phyloP scores from a whole-genome alignment of 1,140 invertebrate species.

The Polypedilum pembai region DNA sequence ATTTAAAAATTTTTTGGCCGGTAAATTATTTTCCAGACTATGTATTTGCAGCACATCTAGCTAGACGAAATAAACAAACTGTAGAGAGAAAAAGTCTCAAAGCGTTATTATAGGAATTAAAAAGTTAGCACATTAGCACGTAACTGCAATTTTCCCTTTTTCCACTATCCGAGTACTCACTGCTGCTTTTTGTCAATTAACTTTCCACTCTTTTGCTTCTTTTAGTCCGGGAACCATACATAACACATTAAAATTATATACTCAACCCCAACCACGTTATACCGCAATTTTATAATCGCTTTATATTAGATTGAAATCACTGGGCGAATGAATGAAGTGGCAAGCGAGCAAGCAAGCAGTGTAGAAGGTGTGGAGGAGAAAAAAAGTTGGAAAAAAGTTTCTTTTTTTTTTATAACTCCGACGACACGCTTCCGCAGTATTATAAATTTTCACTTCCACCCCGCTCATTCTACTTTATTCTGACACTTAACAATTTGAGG shows the following conservation, averaged over 20 bases:
- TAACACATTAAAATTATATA: not conserved
- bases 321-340: not conserved
- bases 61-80: too few relatives aligned
- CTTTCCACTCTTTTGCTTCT: not conserved
- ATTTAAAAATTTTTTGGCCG: too few relatives aligned
- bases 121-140: conserved; percentile 27
- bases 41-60: too few relatives aligned
- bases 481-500: not conserved
- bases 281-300: conserved; percentile 26
- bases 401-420: conserved; percentile 13
- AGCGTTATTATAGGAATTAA: conserved; percentile 21
- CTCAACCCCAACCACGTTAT: not conserved
- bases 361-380: not conserved
- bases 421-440: conserved; percentile 25
- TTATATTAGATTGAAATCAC: conserved; percentile 26
- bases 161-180: too few relatives aligned
- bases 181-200: conserved; percentile 9
- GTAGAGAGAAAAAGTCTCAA: not conserved
- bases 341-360: too few relatives aligned
- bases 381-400: not conserved
- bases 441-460: not conserved
- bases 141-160: conserved; percentile 25
- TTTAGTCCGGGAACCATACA: not conserved
- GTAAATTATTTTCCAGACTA: too few relatives aligned
- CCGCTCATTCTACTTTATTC: not conserved